Evolutionary conservation across 1,140 invertebrate species (phyloP).

Genomic region (Acromyrmex charruanus): DNA sequence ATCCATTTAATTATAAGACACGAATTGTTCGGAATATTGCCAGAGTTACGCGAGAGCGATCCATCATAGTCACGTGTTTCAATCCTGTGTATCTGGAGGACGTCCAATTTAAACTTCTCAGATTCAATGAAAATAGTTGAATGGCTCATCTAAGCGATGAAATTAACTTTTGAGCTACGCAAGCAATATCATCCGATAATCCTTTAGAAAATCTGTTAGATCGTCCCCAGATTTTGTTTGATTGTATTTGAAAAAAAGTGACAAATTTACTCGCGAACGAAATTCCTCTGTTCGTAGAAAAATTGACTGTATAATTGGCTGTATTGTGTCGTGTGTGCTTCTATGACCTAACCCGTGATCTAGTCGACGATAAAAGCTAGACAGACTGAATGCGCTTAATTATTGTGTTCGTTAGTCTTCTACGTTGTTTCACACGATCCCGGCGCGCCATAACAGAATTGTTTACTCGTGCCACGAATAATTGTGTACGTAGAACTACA

Average conservation of each 20-base stretch:
- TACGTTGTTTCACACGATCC: constrained; percentile 16
- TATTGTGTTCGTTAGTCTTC: constrained; percentile 45
- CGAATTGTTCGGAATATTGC: constrained; percentile 21
- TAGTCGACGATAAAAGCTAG: constrained; percentile 22
- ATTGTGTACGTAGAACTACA: neutral
- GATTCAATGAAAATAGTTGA: constrained; percentile 59
- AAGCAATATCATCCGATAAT: neutral
- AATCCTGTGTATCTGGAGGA: constrained; percentile 11
- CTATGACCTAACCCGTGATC: neutral
- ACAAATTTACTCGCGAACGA: neutral
- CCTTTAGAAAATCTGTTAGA: neutral
- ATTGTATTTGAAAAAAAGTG: neutral
- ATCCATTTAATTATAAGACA: constrained; percentile 46
- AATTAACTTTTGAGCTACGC: constrained; percentile 16
- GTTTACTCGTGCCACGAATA: constrained; percentile 25
- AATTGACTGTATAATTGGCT: constrained; percentile 27
- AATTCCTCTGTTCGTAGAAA: constrained; percentile 14
- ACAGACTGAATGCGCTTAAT: constrained; percentile 58
- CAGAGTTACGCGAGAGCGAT: constrained; percentile 45
- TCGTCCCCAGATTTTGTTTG: neutral
- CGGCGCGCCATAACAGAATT: constrained; percentile 39
- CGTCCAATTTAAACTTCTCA: constrained; percentile 49
- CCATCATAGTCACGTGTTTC: constrained; percentile 47
- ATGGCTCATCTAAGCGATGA: constrained; percentile 37
- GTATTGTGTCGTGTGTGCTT: neutral